Evolutionary conservation across 2,888 invertebrate genomes (phyloP), one percentile per base, ranked within the genome.

Genomic region (Melinopterus prodromus): DNA sequence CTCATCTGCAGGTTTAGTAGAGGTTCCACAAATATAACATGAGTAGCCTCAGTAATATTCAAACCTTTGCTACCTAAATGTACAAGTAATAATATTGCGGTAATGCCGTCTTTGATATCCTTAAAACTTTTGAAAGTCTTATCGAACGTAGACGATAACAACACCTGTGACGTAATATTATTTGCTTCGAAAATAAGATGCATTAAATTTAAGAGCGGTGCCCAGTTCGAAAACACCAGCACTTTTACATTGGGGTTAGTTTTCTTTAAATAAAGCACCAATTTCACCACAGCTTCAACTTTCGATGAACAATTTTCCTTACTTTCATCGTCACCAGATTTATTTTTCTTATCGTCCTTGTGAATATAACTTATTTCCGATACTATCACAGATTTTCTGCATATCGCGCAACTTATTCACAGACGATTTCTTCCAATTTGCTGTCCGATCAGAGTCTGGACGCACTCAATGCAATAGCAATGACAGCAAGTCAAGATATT

Each of bases 31-130:
- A 96, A 89, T 76, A 96, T 90, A 0, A 96, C 93, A 88, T 96
- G 95, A 0, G 94, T 94, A 0, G 96, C 96, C 89, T 96, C 95
- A 38, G 93, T 93, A 77, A 96, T 88, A 89, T 96, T 96, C 12
- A 96, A 89, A 0, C 96, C 96, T 87, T 95, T 95, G 0, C 94
- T 91, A n/a, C 95, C 96, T 78, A 91, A 90, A 77, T 91, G 87
- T 16, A 95, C 88, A 0, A 94, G 93, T 85, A 96, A 89, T n/a
- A 96, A 87, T 37, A 96, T 89, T 6, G 92, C 93, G 2, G 91
- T 91, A 0, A 92, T 87, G 12, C 89, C 88, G 16, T 88, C 84
- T 0, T 69, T 36, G 16, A 74, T 36, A 16, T 79, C 74, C 81
- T 93, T 93, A 85, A 93, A 93, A 35, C 90, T 89, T 37, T 90